Base-by-base conservation (phyloP, 2,888 invertebrate species). In the Malthinus flaveolus region DNA sequence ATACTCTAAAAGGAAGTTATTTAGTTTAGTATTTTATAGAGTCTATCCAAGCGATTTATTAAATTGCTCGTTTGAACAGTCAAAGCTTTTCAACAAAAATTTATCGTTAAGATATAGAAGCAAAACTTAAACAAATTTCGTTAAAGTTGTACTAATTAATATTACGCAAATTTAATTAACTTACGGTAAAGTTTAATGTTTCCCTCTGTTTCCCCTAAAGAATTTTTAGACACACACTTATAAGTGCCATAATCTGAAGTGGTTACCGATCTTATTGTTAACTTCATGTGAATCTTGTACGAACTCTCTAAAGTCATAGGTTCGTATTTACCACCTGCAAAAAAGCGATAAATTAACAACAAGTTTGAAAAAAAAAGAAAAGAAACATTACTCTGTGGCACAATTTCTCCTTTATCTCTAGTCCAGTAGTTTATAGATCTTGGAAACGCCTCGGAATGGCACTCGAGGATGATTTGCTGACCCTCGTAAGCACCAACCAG, bases 141-240 rank as follows among this genome's bases (percentile, higher is more conserved):
- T 42, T 42, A 6, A 42, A 42, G n/a, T 47, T 46, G 10, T 32
- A 36, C 34, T 53, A 49, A 46, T 55, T 46, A 13, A 46, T 23
- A 36, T 37, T 46, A 15, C 12, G 12, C 49, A 51, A 42, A 36
- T 54, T 33, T 61, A 57, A 61, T 57, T 61, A 49, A 87, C 90
- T 88, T 82, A 91, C 91, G 86, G 74, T 91, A 91, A 62, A 92
- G 81, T 78, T 90, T 90, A 68, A 92, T 91, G 61, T 87, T 88
- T 66, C 91, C 91, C 78, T 91, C 91, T 7, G 91, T 91, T 71
- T 91, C 91, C 32, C 91, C 92, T 6, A 91, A 80, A 0, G 90
- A 89, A 76, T 93, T 92, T 79, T 91, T 91, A 48, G 91, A 89
- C 66, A 91, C 87, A 78, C 92, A 93, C 73, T 89, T 87, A 79